phyloP scores from a whole-genome alignment of 1,140 invertebrate genomes.

The Hyphantria cunea region DNA sequence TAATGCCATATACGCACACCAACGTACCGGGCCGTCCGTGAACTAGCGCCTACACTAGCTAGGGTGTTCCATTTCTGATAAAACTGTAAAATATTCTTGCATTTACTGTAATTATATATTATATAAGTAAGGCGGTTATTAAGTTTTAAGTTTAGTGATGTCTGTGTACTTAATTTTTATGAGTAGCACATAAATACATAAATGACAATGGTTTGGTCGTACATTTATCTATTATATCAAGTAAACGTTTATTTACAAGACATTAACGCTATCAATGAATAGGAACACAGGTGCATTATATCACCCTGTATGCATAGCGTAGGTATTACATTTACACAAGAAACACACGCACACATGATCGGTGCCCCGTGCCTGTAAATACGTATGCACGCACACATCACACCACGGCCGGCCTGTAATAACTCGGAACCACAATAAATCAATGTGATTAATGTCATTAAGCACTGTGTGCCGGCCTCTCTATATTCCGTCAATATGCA shows the following conservation, averaged over 20 bases:
- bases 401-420: slow-evolving; percentile 73
- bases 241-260: background rate
- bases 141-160: background rate
- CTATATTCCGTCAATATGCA: slow-evolving; percentile 82
- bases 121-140: too few species aligned
- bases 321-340: slow-evolving; percentile 68
- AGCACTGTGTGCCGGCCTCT: slow-evolving; percentile 81
- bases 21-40: slow-evolving; percentile 40
- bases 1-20: slow-evolving; percentile 74
- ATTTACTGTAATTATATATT: slow-evolving; percentile 1
- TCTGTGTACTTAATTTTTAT: slow-evolving; percentile 1
- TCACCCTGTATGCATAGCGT: slow-evolving; percentile 56
- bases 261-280: background rate
- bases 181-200: background rate
- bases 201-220: background rate
- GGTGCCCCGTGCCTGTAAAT: slow-evolving; percentile 35
- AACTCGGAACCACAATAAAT: slow-evolving; percentile 82
- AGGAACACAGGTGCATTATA: slow-evolving; percentile 35
- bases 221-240: background rate
- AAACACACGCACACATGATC: slow-evolving; percentile 53
- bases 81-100: slow-evolving; percentile 13
- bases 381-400: slow-evolving; percentile 57
- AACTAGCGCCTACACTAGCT: slow-evolving; percentile 49
- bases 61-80: slow-evolving; percentile 52
- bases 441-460: slow-evolving; percentile 82